These are phyloP conservation scores for Pantherophis vulpinus DNA, from an alignment of 2,797 vertebrate genomes.

Conservation along the genomic window DNA sequence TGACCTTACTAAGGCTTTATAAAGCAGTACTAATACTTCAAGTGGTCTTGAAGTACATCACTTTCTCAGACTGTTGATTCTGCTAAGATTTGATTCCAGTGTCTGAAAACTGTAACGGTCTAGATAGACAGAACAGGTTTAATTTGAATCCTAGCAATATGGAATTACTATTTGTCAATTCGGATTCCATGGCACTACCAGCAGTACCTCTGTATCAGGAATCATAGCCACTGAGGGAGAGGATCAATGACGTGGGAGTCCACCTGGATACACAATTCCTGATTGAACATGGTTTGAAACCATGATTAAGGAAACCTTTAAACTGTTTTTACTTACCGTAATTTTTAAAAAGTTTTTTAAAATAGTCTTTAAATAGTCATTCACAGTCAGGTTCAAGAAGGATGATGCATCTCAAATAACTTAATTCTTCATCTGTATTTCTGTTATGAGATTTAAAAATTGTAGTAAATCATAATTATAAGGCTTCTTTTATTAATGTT, in stretches of 20 bases:
- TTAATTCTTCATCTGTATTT: background rate
- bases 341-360: background rate
- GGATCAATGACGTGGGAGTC: background rate
- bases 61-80: background rate
- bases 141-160: background rate
- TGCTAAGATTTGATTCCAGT: background rate
- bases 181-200: background rate
- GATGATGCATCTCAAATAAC: background rate
- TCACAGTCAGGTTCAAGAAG: background rate
- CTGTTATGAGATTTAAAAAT: background rate
- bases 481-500: background rate
- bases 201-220: background rate
- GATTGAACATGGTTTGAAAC: background rate
- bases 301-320: background rate
- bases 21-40: background rate
- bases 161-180: background rate
- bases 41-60: background rate
- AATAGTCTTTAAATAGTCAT: background rate
- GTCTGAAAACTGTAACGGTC: background rate
- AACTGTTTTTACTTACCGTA: background rate
- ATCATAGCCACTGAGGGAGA: background rate
- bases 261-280: background rate
- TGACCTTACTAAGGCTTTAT: background rate
- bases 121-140: background rate
- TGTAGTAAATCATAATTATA: conserved; percentile 17